Evolutionary conservation across 2,888 invertebrate species (phyloP).

Genomic region (Latrodectus hesperus): DNA sequence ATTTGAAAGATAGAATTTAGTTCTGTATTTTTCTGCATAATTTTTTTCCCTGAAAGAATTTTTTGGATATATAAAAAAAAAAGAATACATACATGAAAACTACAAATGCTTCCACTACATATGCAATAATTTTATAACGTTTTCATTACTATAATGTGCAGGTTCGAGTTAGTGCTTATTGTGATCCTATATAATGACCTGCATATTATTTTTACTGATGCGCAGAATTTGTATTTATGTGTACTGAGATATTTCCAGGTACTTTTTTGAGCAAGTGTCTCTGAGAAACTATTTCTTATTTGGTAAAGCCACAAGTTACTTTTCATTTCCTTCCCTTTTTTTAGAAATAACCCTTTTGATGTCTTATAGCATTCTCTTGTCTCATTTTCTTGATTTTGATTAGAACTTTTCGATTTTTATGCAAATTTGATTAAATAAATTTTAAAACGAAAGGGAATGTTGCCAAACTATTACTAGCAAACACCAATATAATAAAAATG

Average conservation of each 20-base stretch:
- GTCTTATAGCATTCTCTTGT: too few species aligned
- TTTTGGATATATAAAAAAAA: conserved; percentile 27
- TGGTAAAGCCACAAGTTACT: conserved; percentile 28
- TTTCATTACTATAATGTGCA: conserved; percentile 54
- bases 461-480: too few species aligned
- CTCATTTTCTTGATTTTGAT: too few species aligned
- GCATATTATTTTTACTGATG: conserved; percentile 54
- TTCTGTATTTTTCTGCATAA: conserved; percentile 58
- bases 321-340: background rate
- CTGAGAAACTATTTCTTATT: conserved; percentile 20
- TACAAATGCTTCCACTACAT: conserved; percentile 62
- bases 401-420: too few species aligned
- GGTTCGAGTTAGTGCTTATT: conserved; percentile 52
- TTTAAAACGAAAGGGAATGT: too few species aligned
- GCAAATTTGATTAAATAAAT: too few species aligned
- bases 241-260: conserved; percentile 31
- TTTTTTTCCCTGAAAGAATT: conserved; percentile 44
- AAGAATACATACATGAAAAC: conserved; percentile 36
- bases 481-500: too few species aligned
- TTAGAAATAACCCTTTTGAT: too few species aligned
- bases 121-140: conserved; percentile 68
- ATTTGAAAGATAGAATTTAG: conserved; percentile 44
- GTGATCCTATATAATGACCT: conserved; percentile 37
- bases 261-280: conserved; percentile 22
- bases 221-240: conserved; percentile 47